Evolutionary conservation across 2,797 vertebrate genomes (phyloP), one percentile per base, ranked within the genome.

Genomic region (Tarsius wallacei): DNA sequence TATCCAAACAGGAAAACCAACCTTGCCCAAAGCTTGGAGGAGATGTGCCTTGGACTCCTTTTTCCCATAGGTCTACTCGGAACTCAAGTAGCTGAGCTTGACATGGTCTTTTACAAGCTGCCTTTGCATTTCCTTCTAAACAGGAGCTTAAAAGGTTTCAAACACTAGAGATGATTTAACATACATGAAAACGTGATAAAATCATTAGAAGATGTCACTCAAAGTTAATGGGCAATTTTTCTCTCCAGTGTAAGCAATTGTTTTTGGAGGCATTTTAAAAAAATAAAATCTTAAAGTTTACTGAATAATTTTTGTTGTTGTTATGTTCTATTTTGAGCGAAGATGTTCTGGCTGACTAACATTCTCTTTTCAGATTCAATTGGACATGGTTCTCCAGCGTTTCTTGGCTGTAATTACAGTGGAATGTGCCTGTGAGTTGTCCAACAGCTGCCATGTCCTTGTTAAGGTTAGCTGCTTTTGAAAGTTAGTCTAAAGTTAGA

Each of bases 371-470:
- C 73, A 31, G 87, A 77, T 53, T 49, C 63, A 8, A 1, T 5
- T 87, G 92, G 93, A 36, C 24, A 1, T 24, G 82, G 93, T 22
- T 82, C 83, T 71, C 53, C 49, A 4, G 73, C 42, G 76, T 21
- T 47, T 68, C 94, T 80, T 68, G 96, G 63, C 70, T 76, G 80
- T 91, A 36, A 89, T 91, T 82, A 74, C 31, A 31, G 31, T 49
- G 76, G 55, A 42, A 84, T 77, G 57, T 73, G 78, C 55, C 76
- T 66, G 64, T 0, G 2, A 53, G 55, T 42, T 81, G 98, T 88
- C 92, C 87, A 81, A 57, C 66, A 53, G 66, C 93, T 90, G 74
- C 51, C 36, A 21, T 0, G 36, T 77, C 74, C 78, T 82, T 47
- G 47, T 42, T 70, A 66, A 59, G 42, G 90, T 70, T 33, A 26